Evolutionary conservation across 2,113 vertebrate species (phyloP).

Genomic region (Pomatorhinus ruficollis): DNA sequence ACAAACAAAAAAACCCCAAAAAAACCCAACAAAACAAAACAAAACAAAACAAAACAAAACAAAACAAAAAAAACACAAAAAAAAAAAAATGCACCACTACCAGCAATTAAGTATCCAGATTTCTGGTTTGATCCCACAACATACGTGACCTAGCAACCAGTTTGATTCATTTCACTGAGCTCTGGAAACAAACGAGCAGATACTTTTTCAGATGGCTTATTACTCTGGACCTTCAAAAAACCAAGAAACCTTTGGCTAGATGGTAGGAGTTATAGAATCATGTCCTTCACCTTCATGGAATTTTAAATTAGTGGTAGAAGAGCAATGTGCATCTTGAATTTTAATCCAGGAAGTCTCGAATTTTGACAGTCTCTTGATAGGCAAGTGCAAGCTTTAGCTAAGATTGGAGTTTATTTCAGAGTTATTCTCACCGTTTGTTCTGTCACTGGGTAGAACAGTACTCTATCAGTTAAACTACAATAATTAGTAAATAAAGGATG

Average conservation of each 20-base stretch:
- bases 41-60: too few relatives aligned
- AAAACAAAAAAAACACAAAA: too few relatives aligned
- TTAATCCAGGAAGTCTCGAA: neutral
- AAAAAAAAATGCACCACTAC: too few relatives aligned
- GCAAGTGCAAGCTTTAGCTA: neutral
- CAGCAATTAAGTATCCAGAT: neutral
- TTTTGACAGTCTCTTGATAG: neutral
- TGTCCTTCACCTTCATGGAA: neutral
- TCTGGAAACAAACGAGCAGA: neutral
- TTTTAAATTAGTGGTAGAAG: neutral
- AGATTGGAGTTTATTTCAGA: neutral
- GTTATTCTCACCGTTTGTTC: neutral
- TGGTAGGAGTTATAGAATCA: neutral
- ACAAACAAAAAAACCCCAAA: too few relatives aligned
- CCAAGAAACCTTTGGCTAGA: neutral
- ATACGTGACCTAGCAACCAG: neutral
- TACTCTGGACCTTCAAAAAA: neutral
- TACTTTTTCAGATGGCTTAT: neutral
- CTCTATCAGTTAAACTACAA: neutral
- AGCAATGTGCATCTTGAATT: neutral
- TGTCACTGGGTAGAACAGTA: neutral
- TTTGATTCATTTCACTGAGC: neutral
- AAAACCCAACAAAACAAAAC: too few relatives aligned
- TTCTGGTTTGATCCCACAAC: neutral
- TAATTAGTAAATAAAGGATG: neutral